These are phyloP conservation scores for Acanthopagrus latus DNA, from an alignment of 2,797 vertebrate genomes.

Conservation along the genomic window DNA sequence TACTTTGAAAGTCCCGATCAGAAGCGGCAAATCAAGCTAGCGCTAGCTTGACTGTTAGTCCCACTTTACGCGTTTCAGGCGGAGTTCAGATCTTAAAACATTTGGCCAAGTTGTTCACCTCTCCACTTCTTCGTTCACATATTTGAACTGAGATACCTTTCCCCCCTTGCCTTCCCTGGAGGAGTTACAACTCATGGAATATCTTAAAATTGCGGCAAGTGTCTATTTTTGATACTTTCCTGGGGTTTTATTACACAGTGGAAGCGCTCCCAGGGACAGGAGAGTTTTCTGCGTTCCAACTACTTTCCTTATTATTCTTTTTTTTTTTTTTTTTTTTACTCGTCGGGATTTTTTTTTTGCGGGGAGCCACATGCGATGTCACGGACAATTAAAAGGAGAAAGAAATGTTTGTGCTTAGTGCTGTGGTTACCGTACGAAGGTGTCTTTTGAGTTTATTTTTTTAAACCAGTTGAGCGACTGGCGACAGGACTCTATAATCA, in stretches of 20 bases:
- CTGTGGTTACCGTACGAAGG: conserved; percentile 11
- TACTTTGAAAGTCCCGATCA: conserved; percentile 31
- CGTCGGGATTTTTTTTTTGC: conserved; percentile 29
- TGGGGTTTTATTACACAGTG: conserved; percentile 9
- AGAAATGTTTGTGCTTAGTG: conserved; percentile 47
- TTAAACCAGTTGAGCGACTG: conserved; percentile 71
- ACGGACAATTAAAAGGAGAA: conserved; percentile 60
- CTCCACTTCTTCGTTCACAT: conserved; percentile 62
- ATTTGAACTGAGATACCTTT: conserved; percentile 45
- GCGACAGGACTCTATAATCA: conserved; percentile 80
- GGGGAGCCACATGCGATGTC: conserved; percentile 63
- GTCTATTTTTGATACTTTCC: conserved; percentile 29
- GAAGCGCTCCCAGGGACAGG: conserved; percentile 46
- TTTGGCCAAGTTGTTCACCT: conserved; percentile 64
- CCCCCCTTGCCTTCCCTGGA: not conserved
- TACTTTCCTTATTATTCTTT: not conserved
- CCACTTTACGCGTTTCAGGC: conserved; percentile 71
- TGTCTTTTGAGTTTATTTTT: conserved; percentile 46
- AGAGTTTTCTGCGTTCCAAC: conserved; percentile 40
- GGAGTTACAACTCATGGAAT: conserved; percentile 56
- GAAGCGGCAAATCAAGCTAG: fast-evolving
- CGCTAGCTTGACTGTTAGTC: not conserved
- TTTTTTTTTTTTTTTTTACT: not conserved
- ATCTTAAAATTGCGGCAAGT: conserved; percentile 9
- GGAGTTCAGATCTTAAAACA: conserved; percentile 73